Evolutionary conservation across 2,797 vertebrate genomes (phyloP).

Genomic region (Sebastes ruberrimus): DNA sequence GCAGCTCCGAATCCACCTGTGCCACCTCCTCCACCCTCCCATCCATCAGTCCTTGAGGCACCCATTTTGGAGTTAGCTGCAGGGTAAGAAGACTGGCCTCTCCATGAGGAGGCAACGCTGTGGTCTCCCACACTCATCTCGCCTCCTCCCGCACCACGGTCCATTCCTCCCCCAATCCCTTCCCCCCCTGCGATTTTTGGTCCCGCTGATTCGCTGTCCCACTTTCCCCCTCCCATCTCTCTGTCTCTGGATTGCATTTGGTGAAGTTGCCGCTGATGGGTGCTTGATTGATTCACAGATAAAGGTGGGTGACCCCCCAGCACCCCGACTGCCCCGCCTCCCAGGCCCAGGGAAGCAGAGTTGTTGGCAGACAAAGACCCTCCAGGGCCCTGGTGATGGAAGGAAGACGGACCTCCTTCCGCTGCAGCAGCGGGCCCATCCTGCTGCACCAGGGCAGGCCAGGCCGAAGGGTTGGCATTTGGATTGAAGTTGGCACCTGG

Average conservation of each 20-base stretch:
- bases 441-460: slow-evolving; percentile 98
- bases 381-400: slow-evolving; percentile 77
- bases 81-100: slow-evolving; percentile 80
- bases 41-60: slow-evolving; percentile 94
- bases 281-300: slow-evolving; percentile 87
- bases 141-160: slow-evolving; percentile 71
- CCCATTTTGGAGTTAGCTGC: slow-evolving; percentile 85
- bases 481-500: slow-evolving; percentile 98
- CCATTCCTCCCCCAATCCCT: slow-evolving; percentile 73
- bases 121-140: slow-evolving; percentile 74
- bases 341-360: slow-evolving; percentile 73
- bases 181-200: slow-evolving; percentile 83
- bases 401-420: slow-evolving; percentile 79
- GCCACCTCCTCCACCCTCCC: slow-evolving; percentile 87
- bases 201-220: slow-evolving; percentile 84
- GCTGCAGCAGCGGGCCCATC: slow-evolving; percentile 80
- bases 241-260: slow-evolving; percentile 88
- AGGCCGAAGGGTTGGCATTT: slow-evolving; percentile 99
- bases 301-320: slow-evolving; percentile 75
- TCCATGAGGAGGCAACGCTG: slow-evolving; percentile 80
- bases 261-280: slow-evolving; percentile 87
- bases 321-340: slow-evolving; percentile 65
- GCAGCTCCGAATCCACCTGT: slow-evolving; percentile 83
- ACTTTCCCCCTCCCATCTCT: slow-evolving; percentile 79
- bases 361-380: slow-evolving; percentile 82